Conservation (phyloP, 2,797 vertebrate species). For the Cheirogaleus major region DNA sequence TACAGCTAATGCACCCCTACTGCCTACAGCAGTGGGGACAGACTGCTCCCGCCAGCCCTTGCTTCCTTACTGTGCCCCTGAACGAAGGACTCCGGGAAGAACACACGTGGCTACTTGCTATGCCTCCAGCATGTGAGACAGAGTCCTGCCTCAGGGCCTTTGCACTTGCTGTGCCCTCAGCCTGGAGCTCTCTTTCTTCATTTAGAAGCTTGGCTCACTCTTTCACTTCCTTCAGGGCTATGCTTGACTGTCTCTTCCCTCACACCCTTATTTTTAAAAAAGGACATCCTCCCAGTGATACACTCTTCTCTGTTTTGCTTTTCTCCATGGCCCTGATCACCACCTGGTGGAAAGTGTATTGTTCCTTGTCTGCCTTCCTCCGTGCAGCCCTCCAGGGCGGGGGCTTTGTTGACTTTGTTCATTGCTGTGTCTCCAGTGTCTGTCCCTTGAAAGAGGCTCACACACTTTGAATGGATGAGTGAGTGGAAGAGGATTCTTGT, state of each 20-base stretch:
- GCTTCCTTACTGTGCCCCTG: not conserved
- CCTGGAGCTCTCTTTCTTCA: not conserved
- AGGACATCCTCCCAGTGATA: not conserved
- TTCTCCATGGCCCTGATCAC: not conserved
- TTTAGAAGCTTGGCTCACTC: not conserved
- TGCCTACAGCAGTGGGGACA: not conserved
- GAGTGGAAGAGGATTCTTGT: not conserved
- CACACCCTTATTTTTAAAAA: not conserved
- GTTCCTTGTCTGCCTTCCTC: not conserved
- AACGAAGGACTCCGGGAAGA: not conserved
- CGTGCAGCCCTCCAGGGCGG: not conserved
- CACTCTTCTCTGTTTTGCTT: not conserved
- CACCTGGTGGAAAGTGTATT: accelerated
- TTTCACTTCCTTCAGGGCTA: not conserved
- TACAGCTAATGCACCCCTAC: not conserved
- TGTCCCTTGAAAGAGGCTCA: not conserved
- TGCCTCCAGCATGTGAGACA: not conserved
- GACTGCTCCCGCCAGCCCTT: not conserved
- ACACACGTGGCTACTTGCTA: accelerated
- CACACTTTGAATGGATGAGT: not conserved
- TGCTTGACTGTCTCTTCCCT: not conserved
- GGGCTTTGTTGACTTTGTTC: not conserved
- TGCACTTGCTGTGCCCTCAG: not conserved
- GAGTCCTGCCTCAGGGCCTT: not conserved
- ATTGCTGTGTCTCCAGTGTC: not conserved